phyloP scores from a whole-genome alignment of 1,140 invertebrate genomes.

The Cryptotermes secundus region DNA sequence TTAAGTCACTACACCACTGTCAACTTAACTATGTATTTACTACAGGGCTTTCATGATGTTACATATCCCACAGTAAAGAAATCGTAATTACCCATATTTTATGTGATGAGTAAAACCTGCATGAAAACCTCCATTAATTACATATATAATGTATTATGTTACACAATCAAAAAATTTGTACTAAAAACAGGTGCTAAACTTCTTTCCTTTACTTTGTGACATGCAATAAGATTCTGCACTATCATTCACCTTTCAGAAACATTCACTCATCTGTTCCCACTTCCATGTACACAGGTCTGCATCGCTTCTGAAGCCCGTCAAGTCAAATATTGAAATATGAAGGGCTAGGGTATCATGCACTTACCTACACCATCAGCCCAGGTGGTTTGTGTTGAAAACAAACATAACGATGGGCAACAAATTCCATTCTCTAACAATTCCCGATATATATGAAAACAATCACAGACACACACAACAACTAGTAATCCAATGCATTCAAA shows the following conservation, averaged over 20 bases:
- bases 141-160: too few relatives aligned
- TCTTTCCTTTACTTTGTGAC: neutral
- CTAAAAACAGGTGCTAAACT: too few relatives aligned
- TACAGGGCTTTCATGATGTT: neutral
- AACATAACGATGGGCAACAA: slow-evolving; percentile 8
- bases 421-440: slow-evolving; percentile 4
- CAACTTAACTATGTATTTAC: neutral
- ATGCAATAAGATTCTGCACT: neutral
- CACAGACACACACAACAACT: slow-evolving; percentile 2
- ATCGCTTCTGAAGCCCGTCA: neutral
- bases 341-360: neutral
- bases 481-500: neutral
- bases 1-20: neutral
- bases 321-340: neutral
- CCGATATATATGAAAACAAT: neutral
- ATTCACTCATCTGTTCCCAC: neutral
- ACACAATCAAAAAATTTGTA: too few relatives aligned
- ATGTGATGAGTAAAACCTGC: too few relatives aligned
- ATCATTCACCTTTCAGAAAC: neutral
- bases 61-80: neutral
- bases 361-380: slow-evolving; percentile 6
- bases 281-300: neutral
- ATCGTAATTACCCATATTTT: too few relatives aligned
- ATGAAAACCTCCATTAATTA: too few relatives aligned
- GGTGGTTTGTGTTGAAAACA: slow-evolving; percentile 11